Percentiles rank a stretch among this genome's conserved stretches.
These are phyloP conservation scores for Scylla paramamosain DNA, from an alignment of 1,140 invertebrate genomes.

Conservation along the genomic window DNA sequence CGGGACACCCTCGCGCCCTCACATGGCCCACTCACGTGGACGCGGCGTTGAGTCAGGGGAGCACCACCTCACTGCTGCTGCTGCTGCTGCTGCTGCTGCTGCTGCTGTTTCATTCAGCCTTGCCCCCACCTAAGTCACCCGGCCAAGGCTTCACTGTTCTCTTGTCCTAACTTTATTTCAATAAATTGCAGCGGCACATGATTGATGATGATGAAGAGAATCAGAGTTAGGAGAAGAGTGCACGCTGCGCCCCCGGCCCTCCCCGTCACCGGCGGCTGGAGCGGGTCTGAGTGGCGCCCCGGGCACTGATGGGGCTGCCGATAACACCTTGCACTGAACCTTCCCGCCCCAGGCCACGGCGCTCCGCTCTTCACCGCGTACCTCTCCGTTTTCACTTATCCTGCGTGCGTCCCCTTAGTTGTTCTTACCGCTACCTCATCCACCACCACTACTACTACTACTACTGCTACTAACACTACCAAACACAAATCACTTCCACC, in stretches of 20 bases:
- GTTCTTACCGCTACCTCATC: too few relatives aligned
- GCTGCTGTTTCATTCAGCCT: neutral
- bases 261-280: neutral
- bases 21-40: neutral
- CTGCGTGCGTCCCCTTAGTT: too few relatives aligned
- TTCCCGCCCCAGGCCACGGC: neutral
- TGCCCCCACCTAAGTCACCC: too few relatives aligned
- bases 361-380: neutral
- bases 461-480: too few relatives aligned
- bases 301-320: neutral
- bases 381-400: neutral
- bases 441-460: too few relatives aligned
- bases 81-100: neutral
- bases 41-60: neutral
- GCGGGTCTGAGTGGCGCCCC: neutral
- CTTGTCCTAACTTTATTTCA: neutral
- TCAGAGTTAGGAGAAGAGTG: neutral
- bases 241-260: neutral
- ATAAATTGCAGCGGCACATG: neutral
- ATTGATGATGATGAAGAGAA: constrained; percentile 7
- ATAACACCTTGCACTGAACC: neutral
- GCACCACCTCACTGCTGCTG: neutral
- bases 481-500: too few relatives aligned
- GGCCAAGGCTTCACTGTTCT: too few relatives aligned
- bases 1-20: too few relatives aligned